Base-by-base conservation (phyloP, 2,888 invertebrate genomes). In the Sabellastarte sp. region DNA sequence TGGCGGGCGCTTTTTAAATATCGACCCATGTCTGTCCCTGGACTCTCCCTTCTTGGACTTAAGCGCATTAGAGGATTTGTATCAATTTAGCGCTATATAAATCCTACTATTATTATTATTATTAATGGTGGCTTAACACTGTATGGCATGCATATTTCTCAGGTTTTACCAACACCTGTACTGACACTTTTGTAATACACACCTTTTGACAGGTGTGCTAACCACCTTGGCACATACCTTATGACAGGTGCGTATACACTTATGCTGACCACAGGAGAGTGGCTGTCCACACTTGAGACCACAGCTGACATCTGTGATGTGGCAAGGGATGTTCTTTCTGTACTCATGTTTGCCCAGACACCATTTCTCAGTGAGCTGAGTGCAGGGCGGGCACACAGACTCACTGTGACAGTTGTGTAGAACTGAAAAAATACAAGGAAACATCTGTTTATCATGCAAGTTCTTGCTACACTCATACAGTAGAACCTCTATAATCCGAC, bases 251-350 rank as follows among this genome's bases (percentile, higher is more conserved):
- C 88, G 88, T 61, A 89, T 89, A 82, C 97, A 97, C 60, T 89
- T 90, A 82, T 98, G 97, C 28, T 89, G 88, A 0, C 91, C 90
- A 80, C 96, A 97, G 0, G 89, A 86, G 74, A 97, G 84, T 0
- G 88, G 88, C 76, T 90, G 91, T 58, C 89, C 89, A 82, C 97
- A 98, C 0, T 92, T 89, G 70, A 92, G 83, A 0, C 97, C 97
- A 84, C 97, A 98, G 1, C 94, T 93, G 77, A 96, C 91, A 77
- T 91, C 91, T 33, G 89, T 89, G 81, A 91, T 88, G 71, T 92
- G 89, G 79, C 94, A 95, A 10, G 93, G 93, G 74, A 96, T 93
- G 57, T 93, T 93, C 77, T 91, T 91, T 3, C 95, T 88, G 73
- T 91, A 88, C 85, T 91, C 91, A 78, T 92, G 93, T 3, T 87